Evolutionary conservation across 2,888 invertebrate species (phyloP).

Genomic region (Serrognathus titanus): DNA sequence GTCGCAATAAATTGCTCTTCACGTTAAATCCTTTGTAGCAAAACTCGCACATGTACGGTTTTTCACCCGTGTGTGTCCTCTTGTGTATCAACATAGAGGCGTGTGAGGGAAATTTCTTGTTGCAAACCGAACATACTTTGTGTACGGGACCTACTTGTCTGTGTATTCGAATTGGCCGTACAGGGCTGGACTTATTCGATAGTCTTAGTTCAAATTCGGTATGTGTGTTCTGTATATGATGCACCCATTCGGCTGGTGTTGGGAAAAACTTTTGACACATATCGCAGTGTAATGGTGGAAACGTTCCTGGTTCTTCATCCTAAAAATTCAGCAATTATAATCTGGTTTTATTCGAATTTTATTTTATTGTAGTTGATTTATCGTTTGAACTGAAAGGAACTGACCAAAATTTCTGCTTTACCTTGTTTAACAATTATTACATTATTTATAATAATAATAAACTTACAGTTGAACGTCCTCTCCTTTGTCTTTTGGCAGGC

Average conservation of each 20-base stretch:
- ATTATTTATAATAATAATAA: not conserved
- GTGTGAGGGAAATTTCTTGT: conserved; percentile 73
- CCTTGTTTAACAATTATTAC: too few species aligned
- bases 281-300: conserved; percentile 72
- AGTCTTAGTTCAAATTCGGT: conserved; percentile 76
- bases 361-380: too few species aligned
- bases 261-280: conserved; percentile 72
- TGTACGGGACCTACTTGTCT: conserved; percentile 53
- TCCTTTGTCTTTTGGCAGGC: conserved; percentile 56
- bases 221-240: conserved; percentile 80
- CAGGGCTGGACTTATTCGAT: conserved; percentile 53
- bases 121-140: conserved; percentile 66
- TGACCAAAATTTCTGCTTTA: not conserved
- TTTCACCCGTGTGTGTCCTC: conserved; percentile 71
- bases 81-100: conserved; percentile 77
- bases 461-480: conserved; percentile 53
- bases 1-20: conserved; percentile 71
- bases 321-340: conserved; percentile 34
- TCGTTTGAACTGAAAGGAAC: not conserved
- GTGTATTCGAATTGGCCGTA: conserved; percentile 14
- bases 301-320: conserved; percentile 64
- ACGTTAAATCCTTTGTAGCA: conserved; percentile 78
- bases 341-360: not conserved
- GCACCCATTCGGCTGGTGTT: conserved; percentile 83
- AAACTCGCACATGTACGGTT: conserved; percentile 69